Evolutionary conservation across 1,140 invertebrate genomes (phyloP), one percentile per base, ranked within the genome.

Genomic region (Hyles euphorbiae): DNA sequence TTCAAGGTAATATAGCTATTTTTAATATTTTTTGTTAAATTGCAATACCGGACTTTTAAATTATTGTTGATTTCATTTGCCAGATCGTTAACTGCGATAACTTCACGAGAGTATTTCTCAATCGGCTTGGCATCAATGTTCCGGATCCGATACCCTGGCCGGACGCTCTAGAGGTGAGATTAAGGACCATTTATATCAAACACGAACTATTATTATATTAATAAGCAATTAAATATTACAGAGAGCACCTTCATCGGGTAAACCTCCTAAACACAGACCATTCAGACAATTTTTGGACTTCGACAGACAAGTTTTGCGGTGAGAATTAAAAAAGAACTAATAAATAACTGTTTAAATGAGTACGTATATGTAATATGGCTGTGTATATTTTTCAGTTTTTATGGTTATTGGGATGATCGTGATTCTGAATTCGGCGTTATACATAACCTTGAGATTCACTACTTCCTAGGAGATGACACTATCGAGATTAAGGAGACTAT

Each of bases 351-450:
- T 22, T 22, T 22, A 22, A 1, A 22, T 2, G n/a, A 22, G 22
- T 22, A 22, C 2, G 22, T 22, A 22, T 2, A 22, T 2, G 22
- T 22, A 22, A 2, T 22, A 22, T 22, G 2, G 2, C 5, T 2
- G 5, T 48, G 36, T n/a, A n/a, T n/a, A 11, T 5, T 48, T 48
- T n/a, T 5, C n/a, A 48, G 96, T 68, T 98, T 98, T 80, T 94
- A 93, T 68, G 96, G 94, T 33, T 96, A 96, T 67, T 98, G 97
- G 97, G 96, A 98, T 77, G 96, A 98, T 76, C 90, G 93, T 6
- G 90, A 93, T 3, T 92, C 90, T 36, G 91, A 94, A 71, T 92
- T 93, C 79, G 94, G 96, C 40, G 90, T 92, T 40, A 74, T 96
- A n/a, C 93, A 96, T 66, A 87, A 94, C 68, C 82, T 96, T 3